Base-by-base conservation (phyloP, 37 sponge, comb jelly and placozoan genomes). In the Geodia barretti region DNA sequence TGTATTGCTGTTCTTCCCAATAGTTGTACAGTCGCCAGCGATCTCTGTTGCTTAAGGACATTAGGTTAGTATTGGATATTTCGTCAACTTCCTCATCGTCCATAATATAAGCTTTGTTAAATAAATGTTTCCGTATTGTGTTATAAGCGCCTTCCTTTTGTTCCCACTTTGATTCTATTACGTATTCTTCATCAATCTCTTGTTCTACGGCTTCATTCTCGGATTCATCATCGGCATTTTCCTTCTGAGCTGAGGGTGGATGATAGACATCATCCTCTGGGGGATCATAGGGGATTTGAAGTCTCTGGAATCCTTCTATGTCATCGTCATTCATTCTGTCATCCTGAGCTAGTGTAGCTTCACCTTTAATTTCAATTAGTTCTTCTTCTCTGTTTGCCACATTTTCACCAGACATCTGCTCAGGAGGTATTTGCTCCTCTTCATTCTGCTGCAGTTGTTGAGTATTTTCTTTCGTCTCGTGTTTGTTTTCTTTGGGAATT, bases 1-100 rank as follows among this genome's bases (percentile, higher is more conserved):
- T 35, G 8, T 64, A 64, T n/a, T 74, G 69, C 21, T 47, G 38
- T 2, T 59, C 28, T 39, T 79, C 31, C 96, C 96, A 95, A 68
- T 86, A 84, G 29, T 79, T 68, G 74, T 92, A 95, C 38, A 95
- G 74, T 28, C 62, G 32, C 83, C 84, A 82, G 24, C 88, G 68
- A 39, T 89, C 66, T 11, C 47, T 31, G 34, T 37, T 31, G 23
- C 43, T n/a, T n/a, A n/a, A n/a, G n/a, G n/a, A n/a, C n/a, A n/a
- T n/a, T n/a, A n/a, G n/a, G n/a, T n/a, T n/a, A 73, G 1, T 5
- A 4, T 70, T 25, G 9, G 78, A 21, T 41, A 91, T 60, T 42
- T 94, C 78, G 4, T 39, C 24, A 1, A 94, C 66, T 58, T 19
- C 24, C n/a, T n/a, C n/a, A n/a, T n/a, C n/a, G n/a, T n/a, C 58